Conservation (phyloP, 1,140 invertebrate genomes). For the Anadara kagoshimensis region DNA sequence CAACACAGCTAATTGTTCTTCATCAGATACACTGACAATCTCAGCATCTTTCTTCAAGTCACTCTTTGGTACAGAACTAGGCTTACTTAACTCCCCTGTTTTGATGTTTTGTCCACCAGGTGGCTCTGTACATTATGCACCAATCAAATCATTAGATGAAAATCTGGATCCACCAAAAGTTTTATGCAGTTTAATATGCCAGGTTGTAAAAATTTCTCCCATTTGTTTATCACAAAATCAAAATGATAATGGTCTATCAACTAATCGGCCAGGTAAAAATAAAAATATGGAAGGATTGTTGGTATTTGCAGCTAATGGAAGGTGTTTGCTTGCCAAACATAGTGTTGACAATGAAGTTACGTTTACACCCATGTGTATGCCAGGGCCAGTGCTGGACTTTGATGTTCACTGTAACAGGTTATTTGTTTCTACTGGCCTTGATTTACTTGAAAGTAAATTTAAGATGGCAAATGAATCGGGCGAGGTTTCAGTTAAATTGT, state of each 20-base stretch:
- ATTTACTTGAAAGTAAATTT: constrained; percentile 17
- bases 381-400: constrained; percentile 12
- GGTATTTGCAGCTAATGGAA: constrained; percentile 9
- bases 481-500: too few species aligned
- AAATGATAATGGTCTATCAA: neutral
- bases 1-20: neutral
- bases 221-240: neutral
- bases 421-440: constrained; percentile 10
- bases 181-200: constrained; percentile 19
- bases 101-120: constrained; percentile 18
- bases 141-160: constrained; percentile 16
- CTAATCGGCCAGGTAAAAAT: neutral
- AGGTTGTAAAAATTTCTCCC: constrained; percentile 3
- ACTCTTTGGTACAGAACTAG: constrained; percentile 10
- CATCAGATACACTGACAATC: constrained; percentile 6
- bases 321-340: neutral
- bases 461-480: too few species aligned
- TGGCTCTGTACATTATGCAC: constrained; percentile 28
- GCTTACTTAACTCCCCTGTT: constrained; percentile 18
- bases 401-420: constrained; percentile 4
- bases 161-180: neutral
- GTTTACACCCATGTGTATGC: constrained; percentile 10
- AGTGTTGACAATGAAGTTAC: neutral
- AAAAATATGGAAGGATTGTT: constrained; percentile 2
- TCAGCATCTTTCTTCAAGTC: constrained; percentile 14